Evolutionary conservation across 2,888 invertebrate genomes (phyloP).

Genomic region (Scaptomyza polygonia): DNA sequence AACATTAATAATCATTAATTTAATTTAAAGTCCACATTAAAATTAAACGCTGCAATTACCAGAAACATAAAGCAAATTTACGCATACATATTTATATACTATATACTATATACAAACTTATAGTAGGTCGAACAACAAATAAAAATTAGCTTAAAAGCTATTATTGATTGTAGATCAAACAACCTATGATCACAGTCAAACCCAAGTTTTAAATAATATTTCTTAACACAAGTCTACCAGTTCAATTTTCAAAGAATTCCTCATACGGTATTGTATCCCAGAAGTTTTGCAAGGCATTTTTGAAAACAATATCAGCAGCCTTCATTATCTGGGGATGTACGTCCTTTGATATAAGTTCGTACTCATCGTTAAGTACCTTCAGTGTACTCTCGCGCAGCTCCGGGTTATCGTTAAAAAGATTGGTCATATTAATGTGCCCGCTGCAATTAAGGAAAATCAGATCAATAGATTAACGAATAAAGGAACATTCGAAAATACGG

Average conservation of each 20-base stretch:
- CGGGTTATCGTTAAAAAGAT: constrained; percentile 69
- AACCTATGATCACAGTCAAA: neutral
- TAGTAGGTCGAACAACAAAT: neutral
- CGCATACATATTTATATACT: no score
- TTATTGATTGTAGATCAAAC: neutral
- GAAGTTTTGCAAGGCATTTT: constrained; percentile 32
- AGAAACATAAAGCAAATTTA: neutral
- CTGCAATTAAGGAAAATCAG: constrained; percentile 37
- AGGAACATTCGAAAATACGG: no score
- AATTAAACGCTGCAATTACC: constrained; percentile 20
- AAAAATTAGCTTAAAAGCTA: neutral
- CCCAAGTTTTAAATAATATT: neutral
- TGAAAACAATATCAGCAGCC: constrained; percentile 31
- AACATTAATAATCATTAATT: neutral
- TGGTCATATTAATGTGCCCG: constrained; percentile 64
- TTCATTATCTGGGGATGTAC: constrained; percentile 61
- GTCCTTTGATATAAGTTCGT: constrained; percentile 60
- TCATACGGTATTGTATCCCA: constrained; percentile 67
- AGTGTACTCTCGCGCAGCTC: constrained; percentile 69
- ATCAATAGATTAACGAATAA: neutral
- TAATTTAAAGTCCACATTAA: neutral
- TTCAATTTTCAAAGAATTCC: constrained; percentile 44
- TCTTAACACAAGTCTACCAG: neutral
- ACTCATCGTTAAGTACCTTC: constrained; percentile 68
- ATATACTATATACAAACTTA: neutral